A percentile compares a stretch with the other conserved stretches of the same genome.
These are phyloP conservation scores for Drosophila greeni DNA, from an alignment of 2,888 invertebrate genomes.

Conservation along the genomic window DNA sequence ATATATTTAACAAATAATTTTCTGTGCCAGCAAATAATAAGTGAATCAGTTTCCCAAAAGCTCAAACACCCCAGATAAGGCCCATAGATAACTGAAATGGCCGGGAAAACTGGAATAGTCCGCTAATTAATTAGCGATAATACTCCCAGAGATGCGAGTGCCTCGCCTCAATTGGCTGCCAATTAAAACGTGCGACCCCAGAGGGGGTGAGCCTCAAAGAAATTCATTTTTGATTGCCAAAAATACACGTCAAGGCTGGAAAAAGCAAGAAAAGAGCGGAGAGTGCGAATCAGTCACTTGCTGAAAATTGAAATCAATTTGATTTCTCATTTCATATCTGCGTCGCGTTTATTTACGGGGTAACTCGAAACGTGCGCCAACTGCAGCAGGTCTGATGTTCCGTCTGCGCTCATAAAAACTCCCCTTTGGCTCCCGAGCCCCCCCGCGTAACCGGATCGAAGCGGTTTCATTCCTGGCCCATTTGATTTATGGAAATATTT, in stretches of 20 bases:
- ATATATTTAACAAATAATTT: not conserved
- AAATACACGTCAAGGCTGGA: slow-evolving; percentile 50
- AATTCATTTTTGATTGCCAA: slow-evolving; percentile 61
- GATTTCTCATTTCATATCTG: slow-evolving; percentile 40
- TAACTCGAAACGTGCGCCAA: slow-evolving; percentile 59
- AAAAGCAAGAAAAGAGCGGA: not conserved
- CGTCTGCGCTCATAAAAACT: slow-evolving; percentile 11
- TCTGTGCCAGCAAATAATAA: not conserved
- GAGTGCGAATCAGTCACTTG: slow-evolving; percentile 23
- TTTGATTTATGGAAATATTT: slow-evolving; percentile 36
- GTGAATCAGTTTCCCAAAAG: slow-evolving; percentile 17
- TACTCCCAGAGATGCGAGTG: slow-evolving; percentile 48
- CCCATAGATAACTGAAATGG: slow-evolving; percentile 10
- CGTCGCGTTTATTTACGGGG: slow-evolving; percentile 59
- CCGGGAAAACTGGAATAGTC: slow-evolving; percentile 37
- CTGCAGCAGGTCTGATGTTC: slow-evolving; percentile 43
- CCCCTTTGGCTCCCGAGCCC: not conserved
- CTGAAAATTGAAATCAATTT: slow-evolving; percentile 68
- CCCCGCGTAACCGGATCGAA: slow-evolving; percentile 48
- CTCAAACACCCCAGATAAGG: slow-evolving; percentile 17
- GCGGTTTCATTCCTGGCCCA: slow-evolving; percentile 43
- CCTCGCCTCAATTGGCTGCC: slow-evolving; percentile 49
- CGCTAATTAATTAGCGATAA: slow-evolving; percentile 63
- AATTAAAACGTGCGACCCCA: slow-evolving; percentile 56
- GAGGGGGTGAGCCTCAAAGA: slow-evolving; percentile 22